These are phyloP conservation scores for Alca torda DNA, from an alignment of 2,797 vertebrate species.

Conservation along the genomic window DNA sequence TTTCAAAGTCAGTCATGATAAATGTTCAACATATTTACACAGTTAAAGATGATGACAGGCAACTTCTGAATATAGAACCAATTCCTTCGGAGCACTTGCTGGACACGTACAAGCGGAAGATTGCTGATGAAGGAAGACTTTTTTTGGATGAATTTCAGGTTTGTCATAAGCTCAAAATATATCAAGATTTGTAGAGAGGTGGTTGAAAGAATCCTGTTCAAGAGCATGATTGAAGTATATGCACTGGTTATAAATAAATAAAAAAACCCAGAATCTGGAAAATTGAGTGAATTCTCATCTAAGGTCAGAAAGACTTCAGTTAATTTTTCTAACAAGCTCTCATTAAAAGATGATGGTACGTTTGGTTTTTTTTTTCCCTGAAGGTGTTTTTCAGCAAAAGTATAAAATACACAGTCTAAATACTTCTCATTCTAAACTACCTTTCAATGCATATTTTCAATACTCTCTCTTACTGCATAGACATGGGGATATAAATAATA, in stretches of 20 bases:
- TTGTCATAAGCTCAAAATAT: background rate
- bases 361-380: background rate
- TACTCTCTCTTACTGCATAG: background rate
- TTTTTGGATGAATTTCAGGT: conserved; percentile 98
- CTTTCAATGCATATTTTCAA: background rate
- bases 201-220: background rate
- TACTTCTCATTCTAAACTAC: background rate
- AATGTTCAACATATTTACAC: background rate
- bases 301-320: background rate
- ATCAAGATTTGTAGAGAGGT: background rate
- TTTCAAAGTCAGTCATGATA: background rate
- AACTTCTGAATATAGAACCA: conserved; percentile 86
- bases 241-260: background rate
- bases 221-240: background rate
- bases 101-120: conserved; percentile 89
- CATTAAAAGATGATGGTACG: background rate
- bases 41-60: conserved; percentile 84
- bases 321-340: background rate
- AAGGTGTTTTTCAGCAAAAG: background rate
- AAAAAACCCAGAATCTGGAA: background rate
- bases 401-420: background rate
- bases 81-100: conserved; percentile 85
- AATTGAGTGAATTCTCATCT: background rate
- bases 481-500: background rate
- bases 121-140: conserved; percentile 91